Evolutionary conservation across 2,113 vertebrate genomes (phyloP).

Genomic region (Neogobius melanostomus): DNA sequence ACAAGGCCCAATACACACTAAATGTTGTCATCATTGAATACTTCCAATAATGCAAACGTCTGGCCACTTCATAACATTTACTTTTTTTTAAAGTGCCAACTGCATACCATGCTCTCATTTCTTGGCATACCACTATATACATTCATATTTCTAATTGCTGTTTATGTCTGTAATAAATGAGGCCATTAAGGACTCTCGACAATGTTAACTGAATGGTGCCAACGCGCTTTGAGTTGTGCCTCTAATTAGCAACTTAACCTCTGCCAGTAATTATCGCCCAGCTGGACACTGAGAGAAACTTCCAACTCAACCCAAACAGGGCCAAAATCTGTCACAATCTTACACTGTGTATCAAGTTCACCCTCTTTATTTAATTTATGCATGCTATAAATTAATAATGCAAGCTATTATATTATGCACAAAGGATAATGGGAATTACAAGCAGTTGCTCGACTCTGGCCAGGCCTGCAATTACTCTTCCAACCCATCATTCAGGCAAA

Average conservation of each 20-base stretch:
- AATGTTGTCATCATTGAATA: not conserved
- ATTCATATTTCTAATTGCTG: slow-evolving; percentile 4
- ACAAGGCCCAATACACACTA: not conserved
- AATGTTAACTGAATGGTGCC: slow-evolving; percentile 7
- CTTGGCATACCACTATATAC: slow-evolving; percentile 1
- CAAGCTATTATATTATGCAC: slow-evolving; percentile 59
- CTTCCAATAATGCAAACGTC: not conserved
- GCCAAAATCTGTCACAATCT: slow-evolving; percentile 41
- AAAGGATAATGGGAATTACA: slow-evolving; percentile 63
- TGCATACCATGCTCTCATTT: slow-evolving; percentile 1
- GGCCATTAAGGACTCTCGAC: slow-evolving; percentile 2
- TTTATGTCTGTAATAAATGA: slow-evolving; percentile 7
- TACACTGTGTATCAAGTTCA: slow-evolving; percentile 37
- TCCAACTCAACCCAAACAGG: slow-evolving; percentile 28
- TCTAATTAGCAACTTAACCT: slow-evolving; percentile 18
- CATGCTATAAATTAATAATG: slow-evolving; percentile 64
- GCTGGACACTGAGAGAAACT: slow-evolving; percentile 13
- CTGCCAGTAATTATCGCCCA: slow-evolving; percentile 19
- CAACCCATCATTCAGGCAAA: slow-evolving; percentile 35
- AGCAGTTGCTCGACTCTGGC: slow-evolving; percentile 23
- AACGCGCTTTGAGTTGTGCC: not conserved
- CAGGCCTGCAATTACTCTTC: slow-evolving; percentile 15
- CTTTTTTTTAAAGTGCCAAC: not conserved
- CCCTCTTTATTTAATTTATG: slow-evolving; percentile 59
- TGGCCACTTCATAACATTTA: not conserved